A percentile compares a stretch with the other conserved stretches of the same genome.
Evolutionary conservation across 2,113 vertebrate species (phyloP).

Genomic region (Elaphurus davidianus): DNA sequence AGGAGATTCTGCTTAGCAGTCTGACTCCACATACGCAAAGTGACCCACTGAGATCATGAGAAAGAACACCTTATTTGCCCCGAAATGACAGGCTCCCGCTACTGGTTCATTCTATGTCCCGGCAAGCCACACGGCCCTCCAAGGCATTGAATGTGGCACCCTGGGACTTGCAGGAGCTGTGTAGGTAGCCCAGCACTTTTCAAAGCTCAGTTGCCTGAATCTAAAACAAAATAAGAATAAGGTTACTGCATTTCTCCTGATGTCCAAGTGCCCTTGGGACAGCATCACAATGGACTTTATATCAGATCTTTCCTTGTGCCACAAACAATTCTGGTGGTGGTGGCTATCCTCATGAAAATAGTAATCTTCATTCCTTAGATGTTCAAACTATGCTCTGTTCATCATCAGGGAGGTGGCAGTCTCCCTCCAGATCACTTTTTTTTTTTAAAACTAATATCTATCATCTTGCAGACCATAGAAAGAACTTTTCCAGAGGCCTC

Average conservation of each 20-base stretch:
- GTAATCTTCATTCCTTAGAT: not conserved
- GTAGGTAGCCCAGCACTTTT: not conserved
- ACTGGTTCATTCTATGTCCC: not conserved
- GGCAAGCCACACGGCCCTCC: not conserved
- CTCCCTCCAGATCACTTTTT: not conserved
- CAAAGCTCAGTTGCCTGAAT: not conserved
- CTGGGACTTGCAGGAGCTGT: not conserved
- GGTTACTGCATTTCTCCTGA: not conserved
- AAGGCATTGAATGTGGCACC: not conserved
- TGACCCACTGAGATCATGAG: not conserved
- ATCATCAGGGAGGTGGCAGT: not conserved
- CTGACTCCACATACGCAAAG: not conserved
- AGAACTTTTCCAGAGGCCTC: not conserved
- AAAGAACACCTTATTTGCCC: not conserved
- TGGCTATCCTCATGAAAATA: not conserved
- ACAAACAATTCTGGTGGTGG: not conserved
- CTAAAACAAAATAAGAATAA: not conserved
- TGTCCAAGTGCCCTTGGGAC: not conserved
- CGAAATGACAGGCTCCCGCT: not conserved
- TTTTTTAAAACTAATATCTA: not conserved
- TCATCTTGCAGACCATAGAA: not conserved
- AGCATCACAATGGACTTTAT: not conserved
- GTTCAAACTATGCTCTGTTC: not conserved
- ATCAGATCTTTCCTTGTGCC: not conserved
- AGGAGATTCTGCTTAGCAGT: not conserved